Evolutionary conservation across 2,113 vertebrate genomes (phyloP).

Genomic region (Callipepla californica): DNA sequence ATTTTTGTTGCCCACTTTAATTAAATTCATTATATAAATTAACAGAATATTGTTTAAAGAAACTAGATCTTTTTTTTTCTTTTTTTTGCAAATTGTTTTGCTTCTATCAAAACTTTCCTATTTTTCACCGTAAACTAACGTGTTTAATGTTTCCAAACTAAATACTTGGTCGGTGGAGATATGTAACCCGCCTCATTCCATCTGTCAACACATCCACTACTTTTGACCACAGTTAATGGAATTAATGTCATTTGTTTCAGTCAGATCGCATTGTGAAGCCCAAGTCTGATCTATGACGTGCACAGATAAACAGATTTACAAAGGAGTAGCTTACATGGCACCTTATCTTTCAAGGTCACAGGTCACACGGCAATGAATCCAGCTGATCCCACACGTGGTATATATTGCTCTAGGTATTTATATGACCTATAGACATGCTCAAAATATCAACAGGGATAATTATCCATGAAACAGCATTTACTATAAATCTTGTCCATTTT

Average conservation of each 20-base stretch:
- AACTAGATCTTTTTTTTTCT: neutral
- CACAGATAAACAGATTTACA: conserved; percentile 60
- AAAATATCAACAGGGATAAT: neutral
- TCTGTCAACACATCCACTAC: conserved; percentile 9
- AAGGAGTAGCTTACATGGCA: neutral
- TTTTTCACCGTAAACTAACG: conserved; percentile 19
- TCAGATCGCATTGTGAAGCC: conserved; percentile 32
- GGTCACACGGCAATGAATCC: neutral
- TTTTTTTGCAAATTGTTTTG: neutral
- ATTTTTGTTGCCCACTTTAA: neutral
- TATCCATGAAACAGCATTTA: neutral
- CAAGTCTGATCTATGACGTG: conserved; percentile 54
- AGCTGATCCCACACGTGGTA: accelerated
- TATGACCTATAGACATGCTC: neutral
- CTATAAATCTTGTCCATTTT: neutral
- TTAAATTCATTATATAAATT: neutral
- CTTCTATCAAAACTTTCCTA: neutral
- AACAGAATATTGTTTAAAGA: neutral
- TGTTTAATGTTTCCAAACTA: conserved; percentile 47
- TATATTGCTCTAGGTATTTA: neutral
- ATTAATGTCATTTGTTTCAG: conserved; percentile 62
- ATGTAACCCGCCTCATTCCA: neutral
- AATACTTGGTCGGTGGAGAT: conserved; percentile 11
- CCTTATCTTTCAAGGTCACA: conserved; percentile 47
- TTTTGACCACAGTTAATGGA: conserved; percentile 57